Conservation (phyloP, 2,113 vertebrate species). For the Semnornis frantzii region DNA sequence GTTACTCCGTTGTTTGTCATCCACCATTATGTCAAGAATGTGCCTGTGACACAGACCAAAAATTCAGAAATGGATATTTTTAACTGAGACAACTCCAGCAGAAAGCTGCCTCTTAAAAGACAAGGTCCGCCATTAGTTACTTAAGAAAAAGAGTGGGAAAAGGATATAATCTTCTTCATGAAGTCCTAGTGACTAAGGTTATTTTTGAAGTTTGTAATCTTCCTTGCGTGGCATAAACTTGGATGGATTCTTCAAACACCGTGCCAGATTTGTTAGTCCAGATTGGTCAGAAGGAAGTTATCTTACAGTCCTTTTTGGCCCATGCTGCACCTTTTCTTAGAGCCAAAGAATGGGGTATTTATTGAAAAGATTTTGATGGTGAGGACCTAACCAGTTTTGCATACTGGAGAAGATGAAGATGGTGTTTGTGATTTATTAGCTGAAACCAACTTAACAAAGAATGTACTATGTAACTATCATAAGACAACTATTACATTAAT, state of each 20-base stretch:
- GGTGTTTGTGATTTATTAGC: background rate
- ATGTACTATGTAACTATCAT: background rate
- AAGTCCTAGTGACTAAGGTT: background rate
- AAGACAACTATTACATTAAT: background rate
- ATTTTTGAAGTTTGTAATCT: background rate
- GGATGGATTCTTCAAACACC: background rate
- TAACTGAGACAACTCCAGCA: background rate
- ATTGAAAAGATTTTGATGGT: background rate
- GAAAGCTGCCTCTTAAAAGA: background rate
- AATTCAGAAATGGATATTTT: background rate
- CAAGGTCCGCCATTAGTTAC: background rate
- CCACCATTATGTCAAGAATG: background rate
- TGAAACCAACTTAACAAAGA: background rate
- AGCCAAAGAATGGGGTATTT: constrained; percentile 16
- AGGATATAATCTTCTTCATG: background rate
- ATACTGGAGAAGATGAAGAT: background rate
- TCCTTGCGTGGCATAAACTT: background rate
- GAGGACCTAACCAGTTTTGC: background rate
- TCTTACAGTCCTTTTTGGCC: background rate
- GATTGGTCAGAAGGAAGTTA: background rate
- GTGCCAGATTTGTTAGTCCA: background rate
- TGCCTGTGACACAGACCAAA: background rate
- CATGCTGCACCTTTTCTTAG: background rate
- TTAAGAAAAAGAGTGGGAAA: background rate
- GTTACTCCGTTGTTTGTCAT: background rate